phyloP scores from a whole-genome alignment of 2,888 invertebrate genomes.

The Ecliptopera silaceata region DNA sequence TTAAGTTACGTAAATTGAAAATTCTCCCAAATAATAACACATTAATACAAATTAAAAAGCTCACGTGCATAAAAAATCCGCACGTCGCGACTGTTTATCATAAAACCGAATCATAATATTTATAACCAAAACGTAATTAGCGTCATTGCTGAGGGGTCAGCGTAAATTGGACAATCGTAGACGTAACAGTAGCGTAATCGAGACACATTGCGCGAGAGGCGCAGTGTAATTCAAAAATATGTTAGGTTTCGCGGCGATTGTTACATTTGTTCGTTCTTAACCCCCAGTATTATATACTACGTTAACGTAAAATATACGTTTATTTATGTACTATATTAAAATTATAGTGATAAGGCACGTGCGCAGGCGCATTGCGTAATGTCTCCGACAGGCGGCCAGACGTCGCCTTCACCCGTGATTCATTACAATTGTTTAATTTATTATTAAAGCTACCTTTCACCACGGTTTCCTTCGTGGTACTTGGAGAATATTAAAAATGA shows the following conservation, averaged over 20 bases:
- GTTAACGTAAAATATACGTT: background rate
- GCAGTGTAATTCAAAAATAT: no score
- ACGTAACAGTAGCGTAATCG: no score
- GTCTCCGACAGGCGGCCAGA: constrained; percentile 21
- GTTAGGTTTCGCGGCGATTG: no score
- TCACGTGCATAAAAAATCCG: background rate
- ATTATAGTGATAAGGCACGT: constrained; percentile 19
- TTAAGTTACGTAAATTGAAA: no score
- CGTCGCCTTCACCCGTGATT: constrained; percentile 16
- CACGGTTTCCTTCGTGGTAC: no score
- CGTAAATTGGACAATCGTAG: no score
- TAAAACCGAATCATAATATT: constrained; percentile 9
- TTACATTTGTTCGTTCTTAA: no score
- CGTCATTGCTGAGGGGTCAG: background rate
- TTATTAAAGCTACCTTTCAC: background rate
- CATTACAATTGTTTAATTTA: constrained; percentile 7
- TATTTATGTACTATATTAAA: constrained; percentile 12
- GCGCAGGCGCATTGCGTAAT: constrained; percentile 26
- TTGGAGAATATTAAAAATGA: no score
- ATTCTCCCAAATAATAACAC: background rate
- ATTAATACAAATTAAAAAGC: background rate
- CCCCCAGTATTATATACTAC: no score
- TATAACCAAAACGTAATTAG: constrained; percentile 3
- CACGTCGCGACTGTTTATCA: background rate
- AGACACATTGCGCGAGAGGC: no score